Evolutionary conservation across 2,797 vertebrate species (phyloP).

Genomic region (Triplophysa yarkandensis): DNA sequence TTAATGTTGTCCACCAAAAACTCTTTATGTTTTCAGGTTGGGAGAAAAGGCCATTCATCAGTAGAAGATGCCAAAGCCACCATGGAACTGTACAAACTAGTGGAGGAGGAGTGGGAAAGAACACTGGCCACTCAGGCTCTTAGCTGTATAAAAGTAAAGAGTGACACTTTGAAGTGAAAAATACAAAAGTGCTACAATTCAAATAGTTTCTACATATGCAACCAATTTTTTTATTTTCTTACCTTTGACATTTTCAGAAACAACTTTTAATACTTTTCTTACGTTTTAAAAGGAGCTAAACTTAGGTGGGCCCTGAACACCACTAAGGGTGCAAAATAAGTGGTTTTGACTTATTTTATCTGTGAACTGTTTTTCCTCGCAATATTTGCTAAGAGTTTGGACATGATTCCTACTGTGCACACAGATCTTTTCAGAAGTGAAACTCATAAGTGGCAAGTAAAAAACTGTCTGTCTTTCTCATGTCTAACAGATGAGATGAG

Average conservation of each 20-base stretch:
- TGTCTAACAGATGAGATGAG: constrained; percentile 18
- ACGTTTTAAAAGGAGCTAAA: not conserved
- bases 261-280: not conserved
- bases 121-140: constrained; percentile 61
- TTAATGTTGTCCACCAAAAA: constrained; percentile 12
- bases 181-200: too few species aligned
- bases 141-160: not conserved
- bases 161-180: not conserved
- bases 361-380: not conserved
- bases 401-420: not conserved
- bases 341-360: not conserved
- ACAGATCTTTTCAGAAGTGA: not conserved
- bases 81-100: constrained; percentile 91
- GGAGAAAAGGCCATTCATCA: constrained; percentile 84
- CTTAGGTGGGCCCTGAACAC: not conserved
- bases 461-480: constrained; percentile 23
- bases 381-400: not conserved
- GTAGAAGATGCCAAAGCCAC: constrained; percentile 90
- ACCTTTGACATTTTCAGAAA: constrained; percentile 2
- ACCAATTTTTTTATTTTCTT: constrained; percentile 5
- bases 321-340: constrained; percentile 3
- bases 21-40: constrained; percentile 72
- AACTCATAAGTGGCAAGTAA: not conserved
- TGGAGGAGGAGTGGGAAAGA: constrained; percentile 86
- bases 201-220: not conserved